Percentiles rank a stretch among this genome's conserved stretches.
These are phyloP conservation scores for Molossus alvarezi DNA, from an alignment of 2,797 vertebrate species.

Conservation along the genomic window DNA sequence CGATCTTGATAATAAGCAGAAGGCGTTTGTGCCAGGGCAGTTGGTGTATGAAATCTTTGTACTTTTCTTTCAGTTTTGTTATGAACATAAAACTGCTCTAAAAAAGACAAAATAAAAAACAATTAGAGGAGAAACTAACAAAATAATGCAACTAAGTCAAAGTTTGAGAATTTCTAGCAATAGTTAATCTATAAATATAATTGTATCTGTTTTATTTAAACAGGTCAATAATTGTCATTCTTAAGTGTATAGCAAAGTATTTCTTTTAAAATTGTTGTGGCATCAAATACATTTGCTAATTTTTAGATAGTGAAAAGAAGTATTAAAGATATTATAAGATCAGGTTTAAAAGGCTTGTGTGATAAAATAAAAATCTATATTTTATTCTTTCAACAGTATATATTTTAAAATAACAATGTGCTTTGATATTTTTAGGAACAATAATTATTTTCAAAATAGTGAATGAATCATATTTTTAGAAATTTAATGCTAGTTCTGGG, in stretches of 20 bases:
- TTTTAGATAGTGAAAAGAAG: neutral
- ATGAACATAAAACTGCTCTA: neutral
- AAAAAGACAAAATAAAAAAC: neutral
- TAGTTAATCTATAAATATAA: neutral
- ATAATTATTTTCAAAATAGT: conserved; percentile 8
- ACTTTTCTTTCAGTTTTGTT: neutral
- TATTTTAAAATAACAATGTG: neutral
- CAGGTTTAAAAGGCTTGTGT: neutral
- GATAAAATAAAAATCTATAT: neutral
- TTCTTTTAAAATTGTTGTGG: neutral
- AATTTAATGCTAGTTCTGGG: neutral
- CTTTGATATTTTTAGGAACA: neutral
- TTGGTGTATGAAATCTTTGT: neutral
- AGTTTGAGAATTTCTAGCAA: conserved; percentile 1
- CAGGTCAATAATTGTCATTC: neutral
- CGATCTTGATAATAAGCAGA: too few relatives aligned
- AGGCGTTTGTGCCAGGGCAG: too few relatives aligned
- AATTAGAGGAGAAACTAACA: neutral
- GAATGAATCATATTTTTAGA: neutral
- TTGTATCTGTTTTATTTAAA: neutral
- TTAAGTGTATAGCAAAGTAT: neutral
- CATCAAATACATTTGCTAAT: neutral
- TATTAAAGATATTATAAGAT: neutral
- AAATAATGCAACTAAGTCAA: neutral
- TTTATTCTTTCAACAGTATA: neutral